Evolutionary conservation across 2,113 vertebrate species (phyloP).

Genomic region (Zosterops japonicus): DNA sequence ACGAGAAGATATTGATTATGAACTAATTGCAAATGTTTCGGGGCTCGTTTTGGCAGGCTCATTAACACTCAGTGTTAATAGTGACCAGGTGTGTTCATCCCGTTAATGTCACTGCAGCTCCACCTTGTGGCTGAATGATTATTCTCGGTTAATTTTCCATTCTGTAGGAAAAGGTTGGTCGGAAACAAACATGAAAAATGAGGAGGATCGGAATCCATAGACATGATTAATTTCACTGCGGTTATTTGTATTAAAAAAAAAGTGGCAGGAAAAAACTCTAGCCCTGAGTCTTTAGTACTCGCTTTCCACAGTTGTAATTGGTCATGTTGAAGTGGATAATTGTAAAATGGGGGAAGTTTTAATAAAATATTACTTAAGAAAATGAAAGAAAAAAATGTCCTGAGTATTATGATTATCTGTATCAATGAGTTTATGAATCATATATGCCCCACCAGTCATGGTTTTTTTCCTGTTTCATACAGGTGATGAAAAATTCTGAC

Average conservation of each 20-base stretch:
- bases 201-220: background rate
- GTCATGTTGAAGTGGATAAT: background rate
- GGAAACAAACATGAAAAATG: background rate
- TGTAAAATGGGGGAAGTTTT: background rate
- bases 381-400: background rate
- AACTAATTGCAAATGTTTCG: background rate
- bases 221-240: background rate
- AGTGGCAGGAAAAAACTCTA: background rate
- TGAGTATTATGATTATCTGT: background rate
- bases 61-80: background rate
- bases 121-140: slow-evolving; percentile 34
- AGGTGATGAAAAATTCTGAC: slow-evolving; percentile 31
- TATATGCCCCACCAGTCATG: background rate
- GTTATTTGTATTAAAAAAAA: background rate
- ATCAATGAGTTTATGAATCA: background rate
- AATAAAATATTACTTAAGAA: background rate
- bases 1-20: background rate
- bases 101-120: background rate
- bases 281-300: background rate
- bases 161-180: background rate
- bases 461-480: slow-evolving; percentile 27
- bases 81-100: rapidly evolving
- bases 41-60: background rate
- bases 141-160: background rate
- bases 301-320: background rate